Conservation (phyloP, 2,888 invertebrate species). For the Amphipyra berbera region DNA sequence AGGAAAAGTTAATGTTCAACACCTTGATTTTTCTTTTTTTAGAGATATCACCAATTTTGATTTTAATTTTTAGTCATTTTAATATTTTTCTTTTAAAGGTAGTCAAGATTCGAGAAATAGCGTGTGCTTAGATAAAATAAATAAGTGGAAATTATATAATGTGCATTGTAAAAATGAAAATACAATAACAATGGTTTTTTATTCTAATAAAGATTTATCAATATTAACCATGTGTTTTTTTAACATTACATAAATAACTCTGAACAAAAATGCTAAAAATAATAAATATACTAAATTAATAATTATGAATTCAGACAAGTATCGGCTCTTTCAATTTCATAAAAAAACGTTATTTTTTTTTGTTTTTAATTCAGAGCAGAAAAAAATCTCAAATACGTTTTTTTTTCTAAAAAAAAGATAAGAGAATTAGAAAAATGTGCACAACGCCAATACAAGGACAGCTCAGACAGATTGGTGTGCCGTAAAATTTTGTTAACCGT, state of each 20-base stretch:
- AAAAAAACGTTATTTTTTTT: no score
- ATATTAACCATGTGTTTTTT: no score
- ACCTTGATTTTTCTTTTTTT: conserved; percentile 52
- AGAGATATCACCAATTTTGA: conserved; percentile 59
- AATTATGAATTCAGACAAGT: no score
- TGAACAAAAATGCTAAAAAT: no score
- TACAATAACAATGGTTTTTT: background rate
- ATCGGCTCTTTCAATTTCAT: no score
- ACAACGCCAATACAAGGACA: conserved; percentile 60
- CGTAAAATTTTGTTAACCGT: conserved; percentile 80
- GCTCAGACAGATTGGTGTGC: conserved; percentile 66
- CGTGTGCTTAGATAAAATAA: conserved; percentile 54
- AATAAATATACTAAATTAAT: no score
- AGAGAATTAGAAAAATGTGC: conserved; percentile 30
- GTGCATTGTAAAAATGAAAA: conserved; percentile 4
- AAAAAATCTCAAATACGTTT: background rate
- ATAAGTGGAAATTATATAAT: conserved; percentile 7
- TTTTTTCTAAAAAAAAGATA: background rate
- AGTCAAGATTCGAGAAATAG: conserved; percentile 61
- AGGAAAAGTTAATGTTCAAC: conserved; percentile 60
- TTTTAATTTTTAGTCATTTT: conserved; percentile 50
- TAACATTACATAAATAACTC: no score
- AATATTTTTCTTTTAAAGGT: conserved; percentile 47
- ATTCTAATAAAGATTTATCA: no score
- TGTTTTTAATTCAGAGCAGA: no score